Base-by-base conservation (phyloP, 2,797 vertebrate genomes). In the Urosaurus nigricauda region DNA sequence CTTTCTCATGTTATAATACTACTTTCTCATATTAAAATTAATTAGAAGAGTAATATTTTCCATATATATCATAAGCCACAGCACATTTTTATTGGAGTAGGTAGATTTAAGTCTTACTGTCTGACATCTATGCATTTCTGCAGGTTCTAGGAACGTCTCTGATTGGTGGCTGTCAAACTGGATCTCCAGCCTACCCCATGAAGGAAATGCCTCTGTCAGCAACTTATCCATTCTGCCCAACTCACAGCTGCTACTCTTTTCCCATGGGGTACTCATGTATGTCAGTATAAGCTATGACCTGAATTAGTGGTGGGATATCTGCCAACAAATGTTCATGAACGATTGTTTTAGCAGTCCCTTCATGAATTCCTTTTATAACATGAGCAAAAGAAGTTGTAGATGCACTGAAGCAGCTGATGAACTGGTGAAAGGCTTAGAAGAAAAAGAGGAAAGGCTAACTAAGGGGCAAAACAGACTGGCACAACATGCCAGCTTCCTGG, bases 101-200 rank as follows among this genome's bases (percentile, higher is more conserved):
- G 83, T 0, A 0, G 78, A 88, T 32, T 37, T 0, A 91, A 86
- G 88, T 81, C 71, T 35, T 74, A 87, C 47, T 89, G 8, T 0
- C 70, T 24, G 56, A 87, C 68, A 92, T 32, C 86, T 90, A 24
- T 88, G 37, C 93, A 87, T 90, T 71, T 92, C 84, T 90, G 8
- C 95, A 99, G 98, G 96, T 63, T 98, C 98, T 37, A 98, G 98
- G 96, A 99, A 99, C 14, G 87, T 97, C 0, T 98, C 98, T 0
- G 99, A 99, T 93, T 99, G 99, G 99, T 99, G 99, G 99, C 95
- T 99, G 19, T 98, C 98, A 35, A 95, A 98, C 93, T 99, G 99
- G 99, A 98, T 99, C 93, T 98, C 98, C 7, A 95, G 96, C 90
- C 96, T 99, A 88, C 97, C 97, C 19, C 94, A 90, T 85, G 96